Percentiles rank a stretch among this genome's conserved stretches.
Conservation (phyloP, 2,113 vertebrate genomes). For the Microtus richardsoni region DNA sequence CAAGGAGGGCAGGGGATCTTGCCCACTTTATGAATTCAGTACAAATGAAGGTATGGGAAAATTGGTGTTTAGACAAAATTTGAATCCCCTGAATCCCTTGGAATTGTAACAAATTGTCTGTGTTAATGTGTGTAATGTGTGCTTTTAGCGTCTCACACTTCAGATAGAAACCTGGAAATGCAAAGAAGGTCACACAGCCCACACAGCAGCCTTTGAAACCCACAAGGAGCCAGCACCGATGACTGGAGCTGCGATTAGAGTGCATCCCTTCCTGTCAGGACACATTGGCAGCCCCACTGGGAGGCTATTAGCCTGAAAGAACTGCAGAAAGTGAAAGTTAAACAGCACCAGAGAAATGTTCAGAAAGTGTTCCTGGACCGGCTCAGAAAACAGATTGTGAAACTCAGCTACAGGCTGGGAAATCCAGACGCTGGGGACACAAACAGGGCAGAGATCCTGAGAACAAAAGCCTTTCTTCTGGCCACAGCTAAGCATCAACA, state of each 20-base stretch:
- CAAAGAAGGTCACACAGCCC: not conserved
- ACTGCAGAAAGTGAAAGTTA: not conserved
- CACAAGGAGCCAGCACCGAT: not conserved
- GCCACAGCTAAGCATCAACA: not conserved
- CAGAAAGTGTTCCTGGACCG: not conserved
- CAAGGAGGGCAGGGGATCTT: not conserved
- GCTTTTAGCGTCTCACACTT: not conserved
- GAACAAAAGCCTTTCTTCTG: constrained; percentile 7
- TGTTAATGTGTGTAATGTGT: not conserved
- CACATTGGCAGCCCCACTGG: not conserved
- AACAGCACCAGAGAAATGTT: not conserved
- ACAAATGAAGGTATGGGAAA: not conserved
- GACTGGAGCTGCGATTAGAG: not conserved
- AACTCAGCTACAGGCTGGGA: not conserved
- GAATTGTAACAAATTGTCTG: not conserved
- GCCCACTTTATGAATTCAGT: not conserved
- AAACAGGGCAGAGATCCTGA: not conserved
- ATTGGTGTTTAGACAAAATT: not conserved
- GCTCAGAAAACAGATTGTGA: not conserved
- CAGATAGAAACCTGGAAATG: not conserved
- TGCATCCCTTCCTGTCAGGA: not conserved
- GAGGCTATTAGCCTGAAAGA: not conserved
- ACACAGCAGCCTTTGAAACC: not conserved
- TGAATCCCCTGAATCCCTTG: not conserved
- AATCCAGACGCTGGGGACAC: not conserved